Base-by-base conservation (phyloP, 2,113 vertebrate genomes). In the Dicerorhinus sumatrensis region DNA sequence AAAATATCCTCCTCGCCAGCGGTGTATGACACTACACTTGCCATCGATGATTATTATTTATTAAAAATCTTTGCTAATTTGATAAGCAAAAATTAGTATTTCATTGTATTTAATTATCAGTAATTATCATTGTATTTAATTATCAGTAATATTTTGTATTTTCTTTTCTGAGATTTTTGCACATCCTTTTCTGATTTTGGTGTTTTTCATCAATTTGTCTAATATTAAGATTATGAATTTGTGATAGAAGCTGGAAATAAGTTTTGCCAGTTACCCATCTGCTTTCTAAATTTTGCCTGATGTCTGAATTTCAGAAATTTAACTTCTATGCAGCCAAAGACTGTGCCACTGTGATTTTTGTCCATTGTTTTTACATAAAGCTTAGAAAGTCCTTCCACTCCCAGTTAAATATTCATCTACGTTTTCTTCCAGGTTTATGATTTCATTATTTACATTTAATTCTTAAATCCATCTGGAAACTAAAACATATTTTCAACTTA, bases 401-500 rank as follows among this genome's bases (percentile, higher is more conserved):
- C 36, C 18, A 89, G 29, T 18, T 84, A 96, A 85, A 79, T 21
- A 87, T 67, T 80, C 31, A 76, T 85, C 48, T 95, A 83, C 9
- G 73, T 76, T 97, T 88, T 96, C 93, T 89, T 81, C n/a, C 65
- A 81, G 16, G 77, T 89, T 85, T 92, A 97, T 56, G 18, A 27
- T 81, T 90, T 97, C 25, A 91, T 39, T 85, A 13, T 86, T 96
- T 67, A 95, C 27, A 94, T 90, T 89, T 91, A 94, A 93, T 93
- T 96, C 51, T 89, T 91, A 90, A 82, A 89, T 72, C 46, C 63
- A 96, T 36, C 36, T 91, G 31, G 39, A 97, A 96, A 91, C 67
- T 89, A 83, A 83, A 16, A 82, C 65, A 4, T 62, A 89, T 56
- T 92, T 96, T 96, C 86, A 97, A 90, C 46, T 90, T 81, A 42